phyloP scores from a whole-genome alignment of 2,888 invertebrate genomes.

The Ormia ochracea region DNA sequence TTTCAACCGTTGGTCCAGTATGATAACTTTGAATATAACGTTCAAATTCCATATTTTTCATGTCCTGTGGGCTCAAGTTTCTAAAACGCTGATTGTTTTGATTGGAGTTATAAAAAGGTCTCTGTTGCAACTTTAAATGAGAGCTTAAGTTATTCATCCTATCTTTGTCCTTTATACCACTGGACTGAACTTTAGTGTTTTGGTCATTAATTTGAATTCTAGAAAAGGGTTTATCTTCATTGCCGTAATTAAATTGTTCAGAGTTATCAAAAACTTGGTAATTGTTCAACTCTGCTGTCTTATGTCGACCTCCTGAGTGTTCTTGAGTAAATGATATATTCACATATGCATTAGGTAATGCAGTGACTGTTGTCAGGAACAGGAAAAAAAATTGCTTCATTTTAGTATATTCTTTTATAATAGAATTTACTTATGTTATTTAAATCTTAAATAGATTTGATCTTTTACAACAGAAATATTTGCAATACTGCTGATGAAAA shows the following conservation, averaged over 20 bases:
- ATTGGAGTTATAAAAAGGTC: conserved; percentile 39
- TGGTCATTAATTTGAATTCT: conserved; percentile 50
- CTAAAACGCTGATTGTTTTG: conserved; percentile 67
- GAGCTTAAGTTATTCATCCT: background rate
- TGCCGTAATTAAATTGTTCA: conserved; percentile 15
- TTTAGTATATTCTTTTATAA: background rate
- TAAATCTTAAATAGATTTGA: background rate
- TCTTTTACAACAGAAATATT: conserved; percentile 9
- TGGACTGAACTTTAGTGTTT: conserved; percentile 33
- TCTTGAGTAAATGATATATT: conserved; percentile 72
- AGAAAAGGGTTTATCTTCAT: conserved; percentile 65
- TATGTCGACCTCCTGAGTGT: conserved; percentile 77
- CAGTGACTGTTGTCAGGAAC: conserved; percentile 67
- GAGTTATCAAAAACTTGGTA: conserved; percentile 5
- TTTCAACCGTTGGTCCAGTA: conserved; percentile 74
- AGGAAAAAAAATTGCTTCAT: conserved; percentile 58
- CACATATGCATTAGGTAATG: conserved; percentile 70
- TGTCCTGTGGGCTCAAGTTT: conserved; percentile 69
- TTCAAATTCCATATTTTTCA: conserved; percentile 74
- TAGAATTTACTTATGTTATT: conserved; percentile 8
- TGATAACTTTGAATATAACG: conserved; percentile 74
- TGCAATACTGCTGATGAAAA: conserved; percentile 2
- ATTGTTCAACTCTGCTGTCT: conserved; percentile 69
- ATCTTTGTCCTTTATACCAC: conserved; percentile 35
- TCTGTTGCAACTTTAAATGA: conserved; percentile 10